Conservation (phyloP, 2,888 invertebrate species). For the Cheilosia pagana region DNA sequence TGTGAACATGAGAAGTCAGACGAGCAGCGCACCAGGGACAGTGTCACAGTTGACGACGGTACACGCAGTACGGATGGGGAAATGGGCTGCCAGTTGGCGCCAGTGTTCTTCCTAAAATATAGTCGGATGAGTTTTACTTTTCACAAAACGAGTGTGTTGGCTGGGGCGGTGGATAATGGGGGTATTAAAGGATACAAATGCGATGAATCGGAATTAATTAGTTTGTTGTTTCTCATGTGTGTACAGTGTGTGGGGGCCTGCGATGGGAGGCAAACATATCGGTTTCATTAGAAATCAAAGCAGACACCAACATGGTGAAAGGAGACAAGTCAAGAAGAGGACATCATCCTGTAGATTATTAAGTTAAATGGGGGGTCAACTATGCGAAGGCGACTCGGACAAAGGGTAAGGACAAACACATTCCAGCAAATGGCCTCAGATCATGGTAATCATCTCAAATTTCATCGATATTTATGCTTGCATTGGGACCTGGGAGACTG, state of each 20-base stretch:
- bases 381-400: not conserved
- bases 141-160: conserved; percentile 23
- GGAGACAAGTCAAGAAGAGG: conserved; percentile 19
- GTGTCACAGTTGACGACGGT: conserved; percentile 49
- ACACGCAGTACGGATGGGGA: not conserved
- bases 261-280: conserved; percentile 21
- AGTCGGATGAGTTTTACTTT: conserved; percentile 53
- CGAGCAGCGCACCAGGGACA: conserved; percentile 5
- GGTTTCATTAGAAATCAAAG: conserved; percentile 46
- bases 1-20: conserved; percentile 55
- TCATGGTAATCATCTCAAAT: not conserved
- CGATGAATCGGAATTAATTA: conserved; percentile 72
- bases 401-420: not conserved
- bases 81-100: conserved; percentile 46
- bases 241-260: not conserved
- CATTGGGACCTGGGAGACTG: not conserved
- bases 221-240: conserved; percentile 57
- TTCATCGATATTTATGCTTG: too few species aligned
- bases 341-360: conserved; percentile 29
- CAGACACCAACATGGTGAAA: not conserved
- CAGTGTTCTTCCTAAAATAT: conserved; percentile 54
- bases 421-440: too few species aligned
- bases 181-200: conserved; percentile 65
- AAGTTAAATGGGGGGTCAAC: conserved; percentile 10
- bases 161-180: conserved; percentile 30